Percentiles rank a stretch among this genome's conserved stretches.
Conservation (phyloP, 2,888 invertebrate species). For the Mythimna albipuncta region DNA sequence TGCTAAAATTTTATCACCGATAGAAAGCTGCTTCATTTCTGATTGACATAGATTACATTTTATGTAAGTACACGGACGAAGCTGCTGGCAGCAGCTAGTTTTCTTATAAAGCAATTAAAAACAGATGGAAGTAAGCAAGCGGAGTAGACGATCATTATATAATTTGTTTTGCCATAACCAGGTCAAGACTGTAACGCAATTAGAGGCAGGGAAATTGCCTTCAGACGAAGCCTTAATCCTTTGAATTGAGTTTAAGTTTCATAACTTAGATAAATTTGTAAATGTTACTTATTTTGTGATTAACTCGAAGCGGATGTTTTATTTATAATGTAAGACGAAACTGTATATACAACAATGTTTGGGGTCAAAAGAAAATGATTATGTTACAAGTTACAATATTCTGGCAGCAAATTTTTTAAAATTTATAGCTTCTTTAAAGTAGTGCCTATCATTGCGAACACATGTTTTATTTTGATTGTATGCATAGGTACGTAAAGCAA, state of each 20-base stretch:
- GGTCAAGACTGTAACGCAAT: slow-evolving; percentile 60
- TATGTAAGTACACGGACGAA: no score
- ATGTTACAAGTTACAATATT: no score
- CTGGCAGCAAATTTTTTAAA: no score
- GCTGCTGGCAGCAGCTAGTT: background rate
- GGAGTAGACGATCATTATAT: slow-evolving; percentile 32
- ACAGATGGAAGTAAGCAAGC: slow-evolving; percentile 20
- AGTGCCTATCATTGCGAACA: no score
- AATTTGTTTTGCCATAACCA: slow-evolving; percentile 57
- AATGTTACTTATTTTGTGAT: slow-evolving; percentile 16
- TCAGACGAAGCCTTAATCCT: slow-evolving; percentile 49
- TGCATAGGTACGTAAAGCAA: no score
- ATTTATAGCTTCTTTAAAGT: no score
- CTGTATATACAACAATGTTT: background rate
- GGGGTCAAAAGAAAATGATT: background rate
- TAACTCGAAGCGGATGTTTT: background rate
- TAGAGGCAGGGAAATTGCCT: slow-evolving; percentile 58
- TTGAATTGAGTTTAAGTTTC: slow-evolving; percentile 52
- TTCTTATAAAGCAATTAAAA: slow-evolving; percentile 14
- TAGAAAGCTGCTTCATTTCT: no score
- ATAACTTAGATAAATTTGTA: slow-evolving; percentile 43
- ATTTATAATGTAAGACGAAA: background rate
- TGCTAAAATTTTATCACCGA: no score
- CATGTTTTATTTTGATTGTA: no score
- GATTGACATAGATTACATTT: no score